Conservation (phyloP, 2,113 vertebrate species). For the Phalacrocorax aristotelis region DNA sequence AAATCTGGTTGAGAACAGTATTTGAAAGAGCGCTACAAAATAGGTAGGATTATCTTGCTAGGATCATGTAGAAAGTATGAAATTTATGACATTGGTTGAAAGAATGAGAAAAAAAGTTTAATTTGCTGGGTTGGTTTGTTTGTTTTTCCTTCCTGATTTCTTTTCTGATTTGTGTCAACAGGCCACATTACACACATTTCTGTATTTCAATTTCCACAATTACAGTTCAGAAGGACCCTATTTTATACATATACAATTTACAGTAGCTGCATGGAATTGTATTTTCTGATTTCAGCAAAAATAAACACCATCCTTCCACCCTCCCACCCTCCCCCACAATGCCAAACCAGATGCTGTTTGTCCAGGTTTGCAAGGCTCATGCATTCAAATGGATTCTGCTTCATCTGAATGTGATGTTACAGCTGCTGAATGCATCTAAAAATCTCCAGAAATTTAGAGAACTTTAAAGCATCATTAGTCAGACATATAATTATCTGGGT, state of each 20-base stretch:
- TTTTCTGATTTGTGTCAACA: background rate
- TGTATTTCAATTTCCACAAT: background rate
- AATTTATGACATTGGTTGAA: background rate
- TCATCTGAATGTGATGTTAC: background rate
- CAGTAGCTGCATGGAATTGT: background rate
- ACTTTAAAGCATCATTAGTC: background rate
- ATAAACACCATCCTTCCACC: accelerated
- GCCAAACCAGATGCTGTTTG: background rate
- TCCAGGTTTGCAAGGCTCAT: background rate
- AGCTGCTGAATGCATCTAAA: background rate
- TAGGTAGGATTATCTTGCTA: background rate
- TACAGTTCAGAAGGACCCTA: background rate
- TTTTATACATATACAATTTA: background rate
- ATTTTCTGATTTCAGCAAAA: background rate
- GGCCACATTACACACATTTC: background rate
- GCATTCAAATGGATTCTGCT: background rate
- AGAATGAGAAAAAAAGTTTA: background rate
- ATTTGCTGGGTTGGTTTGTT: background rate
- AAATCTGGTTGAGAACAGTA: background rate
- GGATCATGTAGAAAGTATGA: background rate
- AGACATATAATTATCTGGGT: background rate
- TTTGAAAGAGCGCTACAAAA: background rate
- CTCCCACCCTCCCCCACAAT: background rate
- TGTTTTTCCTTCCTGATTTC: background rate
- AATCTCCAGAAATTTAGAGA: background rate